Evolutionary conservation across 2,888 invertebrate species (phyloP).

Genomic region (Phortica okadai): DNA sequence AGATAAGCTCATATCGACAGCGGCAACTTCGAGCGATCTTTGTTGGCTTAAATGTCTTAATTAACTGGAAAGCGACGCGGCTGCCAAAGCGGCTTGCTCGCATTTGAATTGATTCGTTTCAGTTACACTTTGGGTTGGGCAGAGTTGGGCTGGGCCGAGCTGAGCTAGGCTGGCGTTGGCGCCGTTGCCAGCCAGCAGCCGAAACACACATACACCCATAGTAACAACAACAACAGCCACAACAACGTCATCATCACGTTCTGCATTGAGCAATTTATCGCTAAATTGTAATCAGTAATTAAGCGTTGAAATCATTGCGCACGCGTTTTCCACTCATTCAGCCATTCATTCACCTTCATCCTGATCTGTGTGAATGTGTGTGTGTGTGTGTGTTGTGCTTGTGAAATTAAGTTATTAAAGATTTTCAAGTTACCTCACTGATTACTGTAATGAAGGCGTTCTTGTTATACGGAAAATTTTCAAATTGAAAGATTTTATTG

Average conservation of each 20-base stretch:
- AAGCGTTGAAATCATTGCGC: conserved; percentile 53
- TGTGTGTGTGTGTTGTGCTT: not conserved
- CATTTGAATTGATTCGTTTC: conserved; percentile 13
- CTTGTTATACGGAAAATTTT: not conserved
- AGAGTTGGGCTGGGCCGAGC: conserved; percentile 34
- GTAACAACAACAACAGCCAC: not conserved
- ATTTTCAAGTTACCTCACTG: conserved; percentile 1
- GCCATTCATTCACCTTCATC: not conserved
- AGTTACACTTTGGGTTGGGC: conserved; percentile 37
- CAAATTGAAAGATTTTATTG: conserved; percentile 20
- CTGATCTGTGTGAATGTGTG: too few relatives aligned
- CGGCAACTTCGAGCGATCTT: not conserved
- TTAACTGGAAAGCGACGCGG: conserved; percentile 54
- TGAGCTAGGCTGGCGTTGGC: not conserved
- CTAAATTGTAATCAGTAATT: conserved; percentile 73
- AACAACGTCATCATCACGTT: conserved; percentile 33
- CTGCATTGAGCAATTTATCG: conserved; percentile 62
- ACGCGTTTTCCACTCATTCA: conserved; percentile 50
- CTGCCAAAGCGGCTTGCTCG: not conserved
- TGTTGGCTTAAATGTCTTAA: conserved; percentile 61
- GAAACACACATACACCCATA: too few relatives aligned
- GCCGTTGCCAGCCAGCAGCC: not conserved
- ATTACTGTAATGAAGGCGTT: conserved; percentile 13
- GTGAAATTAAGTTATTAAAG: conserved; percentile 28
- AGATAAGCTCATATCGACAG: conserved; percentile 13